A percentile compares a stretch with the other conserved stretches of the same genome.
phyloP scores from a whole-genome alignment of 2,797 vertebrate species.

The Presbytis comata region DNA sequence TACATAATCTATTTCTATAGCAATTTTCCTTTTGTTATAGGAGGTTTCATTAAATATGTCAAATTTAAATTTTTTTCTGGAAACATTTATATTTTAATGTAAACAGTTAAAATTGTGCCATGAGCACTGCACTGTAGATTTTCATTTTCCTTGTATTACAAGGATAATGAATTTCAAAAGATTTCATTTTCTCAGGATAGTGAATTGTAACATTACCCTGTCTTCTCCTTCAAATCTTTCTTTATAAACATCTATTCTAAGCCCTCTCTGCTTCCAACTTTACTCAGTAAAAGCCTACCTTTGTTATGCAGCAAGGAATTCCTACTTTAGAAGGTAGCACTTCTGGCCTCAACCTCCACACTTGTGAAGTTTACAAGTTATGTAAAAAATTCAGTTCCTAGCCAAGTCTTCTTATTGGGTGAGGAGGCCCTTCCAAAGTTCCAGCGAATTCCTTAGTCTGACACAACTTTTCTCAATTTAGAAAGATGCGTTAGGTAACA shows the following conservation, averaged over 20 bases:
- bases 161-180: conserved; percentile 13
- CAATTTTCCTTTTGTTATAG: not conserved
- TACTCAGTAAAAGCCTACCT: not conserved
- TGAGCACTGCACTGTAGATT: not conserved
- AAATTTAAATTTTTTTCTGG: not conserved
- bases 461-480: conserved; percentile 1
- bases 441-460: not conserved
- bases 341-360: not conserved
- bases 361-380: not conserved
- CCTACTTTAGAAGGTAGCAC: not conserved
- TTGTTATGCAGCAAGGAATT: not conserved
- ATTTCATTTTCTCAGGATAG: not conserved
- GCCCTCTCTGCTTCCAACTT: not conserved
- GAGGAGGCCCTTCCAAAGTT: not conserved
- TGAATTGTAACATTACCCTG: not conserved
- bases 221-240: conserved; percentile 10
- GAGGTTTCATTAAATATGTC: not conserved
- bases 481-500: conserved; percentile 8
- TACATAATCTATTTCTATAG: not conserved
- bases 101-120: conserved; percentile 45
- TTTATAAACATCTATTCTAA: not conserved
- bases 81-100: not conserved
- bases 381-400: not conserved
- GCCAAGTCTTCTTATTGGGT: not conserved
- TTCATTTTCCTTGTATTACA: conserved; percentile 10